Base-by-base conservation (phyloP, 2,113 vertebrate species). In the Callocephalon fimbriatum region DNA sequence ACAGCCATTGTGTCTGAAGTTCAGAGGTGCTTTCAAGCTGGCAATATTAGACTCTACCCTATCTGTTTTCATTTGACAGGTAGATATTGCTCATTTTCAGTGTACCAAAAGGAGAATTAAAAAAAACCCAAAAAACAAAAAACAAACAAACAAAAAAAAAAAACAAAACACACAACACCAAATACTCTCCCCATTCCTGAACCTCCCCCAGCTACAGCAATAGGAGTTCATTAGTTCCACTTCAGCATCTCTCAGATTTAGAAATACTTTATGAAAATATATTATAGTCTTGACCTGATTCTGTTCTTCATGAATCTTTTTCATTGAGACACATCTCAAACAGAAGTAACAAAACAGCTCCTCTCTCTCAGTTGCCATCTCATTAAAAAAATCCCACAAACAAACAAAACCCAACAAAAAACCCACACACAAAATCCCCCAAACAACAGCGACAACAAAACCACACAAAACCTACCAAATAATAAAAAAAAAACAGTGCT, bases 51-150 rank as follows among this genome's bases (percentile, higher is more conserved):
- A 62, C 7, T 86, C 71, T 14, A 27, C 3, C 12, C 15, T 4
- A 38, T 44, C 27, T 63, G 13, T 31, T 86, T 83, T 50, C 14
- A 15, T 71, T 61, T 59, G 27, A 7, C 42, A 75, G 21, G 19
- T n/a, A 88, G 58, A 26, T 40, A 58, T 32, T 75, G 16, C 22
- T 78, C 5, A 27, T 51, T 91, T 66, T 19, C 26, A 74, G 20
- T 3, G 11, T 26, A 48, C 25, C 19, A 83, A 47, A 72, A 86
- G 4, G 11, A 58, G 5, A 10, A 58, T 35, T 15, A 22, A 42
- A 44, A 75, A 77, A 22, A 1, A 0, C 2, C 1, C 2, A n/a
- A n/a, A n/a, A 37, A 37, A 37, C 37, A 37, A 37, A 37, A 37
- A 37, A 37, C 9, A 37, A 37, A 9, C 11, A 61, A 38, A 38